phyloP scores from a whole-genome alignment of 2,888 invertebrate genomes.

The Vanessa cardui region DNA sequence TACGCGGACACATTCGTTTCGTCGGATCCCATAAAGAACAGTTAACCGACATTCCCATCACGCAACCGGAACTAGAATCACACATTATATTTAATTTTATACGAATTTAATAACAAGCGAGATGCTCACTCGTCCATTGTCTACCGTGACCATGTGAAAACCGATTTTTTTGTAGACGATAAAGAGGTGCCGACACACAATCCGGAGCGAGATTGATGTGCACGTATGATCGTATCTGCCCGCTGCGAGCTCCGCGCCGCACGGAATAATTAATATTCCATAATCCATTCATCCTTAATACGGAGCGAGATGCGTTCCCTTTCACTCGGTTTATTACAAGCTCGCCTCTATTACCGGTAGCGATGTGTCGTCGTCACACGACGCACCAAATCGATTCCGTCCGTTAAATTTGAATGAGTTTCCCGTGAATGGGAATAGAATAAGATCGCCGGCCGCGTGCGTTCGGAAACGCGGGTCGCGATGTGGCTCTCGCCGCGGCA shows the following conservation, averaged over 20 bases:
- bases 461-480: slow-evolving; percentile 52
- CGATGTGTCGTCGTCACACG: slow-evolving; percentile 71
- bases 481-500: slow-evolving; percentile 56
- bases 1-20: slow-evolving; percentile 41
- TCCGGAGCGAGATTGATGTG: slow-evolving; percentile 75
- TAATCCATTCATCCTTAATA: slow-evolving; percentile 71
- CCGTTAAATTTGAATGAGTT: slow-evolving; percentile 79
- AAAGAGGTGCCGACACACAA: slow-evolving; percentile 80
- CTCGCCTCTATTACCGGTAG: slow-evolving; percentile 57
- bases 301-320: slow-evolving; percentile 56
- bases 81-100: slow-evolving; percentile 82
- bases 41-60: slow-evolving; percentile 73
- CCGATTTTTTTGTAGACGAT: slow-evolving; percentile 71
- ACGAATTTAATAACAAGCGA: slow-evolving; percentile 82
- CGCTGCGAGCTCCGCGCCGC: slow-evolving; percentile 61
- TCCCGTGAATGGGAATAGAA: slow-evolving; percentile 70
- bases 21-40: slow-evolving; percentile 58
- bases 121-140: slow-evolving; percentile 71
- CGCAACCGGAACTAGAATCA: slow-evolving; percentile 79
- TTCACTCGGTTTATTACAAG: slow-evolving; percentile 46
- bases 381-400: slow-evolving; percentile 70
- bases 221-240: slow-evolving; percentile 70
- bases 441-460: slow-evolving; percentile 70
- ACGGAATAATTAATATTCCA: slow-evolving; percentile 75
- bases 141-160: slow-evolving; percentile 74